phyloP scores from a whole-genome alignment of 2,113 vertebrate genomes.

The Turdus rufiventris region DNA sequence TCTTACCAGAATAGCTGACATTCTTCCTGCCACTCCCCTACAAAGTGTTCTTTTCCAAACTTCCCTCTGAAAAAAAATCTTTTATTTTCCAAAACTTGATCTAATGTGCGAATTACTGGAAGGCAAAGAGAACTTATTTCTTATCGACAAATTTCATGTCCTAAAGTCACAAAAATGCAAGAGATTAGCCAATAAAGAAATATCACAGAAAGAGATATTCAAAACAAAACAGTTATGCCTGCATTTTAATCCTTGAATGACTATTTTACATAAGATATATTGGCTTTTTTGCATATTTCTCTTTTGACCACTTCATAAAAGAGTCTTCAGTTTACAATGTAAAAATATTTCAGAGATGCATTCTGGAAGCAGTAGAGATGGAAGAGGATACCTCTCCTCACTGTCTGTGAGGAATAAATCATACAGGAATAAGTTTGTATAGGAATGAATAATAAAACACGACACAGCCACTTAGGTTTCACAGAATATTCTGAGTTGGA shows the following conservation, averaged over 20 bases:
- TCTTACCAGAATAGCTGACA: slow-evolving; percentile 9
- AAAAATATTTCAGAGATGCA: background rate
- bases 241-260: slow-evolving; percentile 38
- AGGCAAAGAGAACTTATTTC: slow-evolving; percentile 27
- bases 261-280: background rate
- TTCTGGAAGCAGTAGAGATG: background rate
- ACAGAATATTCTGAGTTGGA: background rate
- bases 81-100: background rate
- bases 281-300: slow-evolving; percentile 15
- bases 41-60: background rate
- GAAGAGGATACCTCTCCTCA: background rate
- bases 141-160: slow-evolving; percentile 36
- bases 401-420: background rate
- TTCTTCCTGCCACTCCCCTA: background rate
- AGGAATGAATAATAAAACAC: background rate
- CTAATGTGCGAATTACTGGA: background rate
- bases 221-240: slow-evolving; percentile 40
- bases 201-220: slow-evolving; percentile 7
- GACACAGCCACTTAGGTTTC: background rate
- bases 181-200: slow-evolving; percentile 47
- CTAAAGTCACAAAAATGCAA: slow-evolving; percentile 59
- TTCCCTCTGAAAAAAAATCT: slow-evolving; percentile 19
- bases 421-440: background rate
- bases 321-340: background rate
- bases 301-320: slow-evolving; percentile 18